Percentiles rank a stretch among this genome's conserved stretches.
Conservation (phyloP, 2,113 vertebrate genomes). For the Neolamprologus brichardi region DNA sequence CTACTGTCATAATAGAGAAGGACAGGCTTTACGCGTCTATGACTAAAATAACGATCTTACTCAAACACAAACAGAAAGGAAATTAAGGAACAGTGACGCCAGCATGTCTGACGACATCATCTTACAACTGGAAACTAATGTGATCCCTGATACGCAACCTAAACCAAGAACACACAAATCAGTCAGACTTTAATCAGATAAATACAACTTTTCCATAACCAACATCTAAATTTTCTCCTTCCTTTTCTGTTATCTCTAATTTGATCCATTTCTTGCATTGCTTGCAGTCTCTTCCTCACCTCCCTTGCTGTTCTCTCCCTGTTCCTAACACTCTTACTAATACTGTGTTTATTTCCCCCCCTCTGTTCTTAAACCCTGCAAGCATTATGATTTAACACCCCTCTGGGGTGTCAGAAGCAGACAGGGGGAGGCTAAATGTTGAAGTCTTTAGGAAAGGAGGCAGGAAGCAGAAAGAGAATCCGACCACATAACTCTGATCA, state of each 20-base stretch:
- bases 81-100: not conserved
- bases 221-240: not conserved
- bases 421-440: too few relatives aligned
- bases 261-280: not conserved
- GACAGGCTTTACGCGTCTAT: fast-evolving
- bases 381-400: too few relatives aligned
- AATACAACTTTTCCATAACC: not conserved
- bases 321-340: slow-evolving; percentile 59
- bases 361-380: too few relatives aligned
- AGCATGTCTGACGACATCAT: not conserved
- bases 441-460: too few relatives aligned
- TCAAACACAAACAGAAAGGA: not conserved
- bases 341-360: slow-evolving; percentile 37
- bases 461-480: too few relatives aligned
- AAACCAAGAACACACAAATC: not conserved
- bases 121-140: not conserved
- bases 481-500: too few relatives aligned
- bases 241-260: not conserved
- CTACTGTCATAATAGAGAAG: not conserved
- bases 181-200: not conserved
- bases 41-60: not conserved
- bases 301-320: not conserved
- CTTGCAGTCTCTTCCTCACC: not conserved
- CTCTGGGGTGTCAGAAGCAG: too few relatives aligned
- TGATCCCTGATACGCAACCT: not conserved